These are phyloP conservation scores for Noctilio leporinus DNA, from an alignment of 2,113 vertebrate species.

Conservation along the genomic window DNA sequence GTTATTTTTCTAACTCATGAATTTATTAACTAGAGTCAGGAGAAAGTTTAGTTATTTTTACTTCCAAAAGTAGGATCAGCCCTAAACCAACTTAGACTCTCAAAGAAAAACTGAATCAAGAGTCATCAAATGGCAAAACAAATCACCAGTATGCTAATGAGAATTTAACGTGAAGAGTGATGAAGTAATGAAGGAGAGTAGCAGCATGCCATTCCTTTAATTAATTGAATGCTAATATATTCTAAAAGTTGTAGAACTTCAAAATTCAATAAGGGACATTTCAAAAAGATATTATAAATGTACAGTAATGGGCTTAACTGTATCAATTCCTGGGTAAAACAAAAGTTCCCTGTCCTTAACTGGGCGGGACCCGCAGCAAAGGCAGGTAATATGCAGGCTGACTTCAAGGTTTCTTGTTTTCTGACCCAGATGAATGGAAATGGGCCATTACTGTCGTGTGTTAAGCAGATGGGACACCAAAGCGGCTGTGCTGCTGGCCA, in stretches of 20 bases:
- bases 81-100: neutral
- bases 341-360: neutral
- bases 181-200: neutral
- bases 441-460: slow-evolving; percentile 28
- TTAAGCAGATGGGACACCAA: slow-evolving; percentile 53
- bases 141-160: neutral
- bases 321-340: neutral
- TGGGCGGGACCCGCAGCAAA: neutral
- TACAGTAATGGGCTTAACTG: neutral
- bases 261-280: neutral
- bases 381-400: slow-evolving; percentile 25
- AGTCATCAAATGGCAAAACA: slow-evolving; percentile 22
- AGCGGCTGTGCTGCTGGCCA: slow-evolving; percentile 46
- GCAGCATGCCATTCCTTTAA: neutral
- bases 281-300: slow-evolving; percentile 17
- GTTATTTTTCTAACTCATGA: slow-evolving; percentile 8
- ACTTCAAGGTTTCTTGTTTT: slow-evolving; percentile 10
- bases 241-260: slow-evolving; percentile 12
- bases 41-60: neutral
- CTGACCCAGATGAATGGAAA: slow-evolving; percentile 37
- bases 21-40: neutral
- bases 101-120: neutral
- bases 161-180: neutral
- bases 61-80: neutral
- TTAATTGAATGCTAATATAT: neutral